Conservation (phyloP, 2,113 vertebrate genomes). For the zebrafish (Danio rerio) region GRCz12tu NC_133176.1:50545001-50545500, state of each 20-base stretch:
- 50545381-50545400: conserved; percentile 49
- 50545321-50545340: conserved; percentile 14
- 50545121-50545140: no score
- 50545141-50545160: no score
- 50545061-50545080: no score
- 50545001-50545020: no score
- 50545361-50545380: conserved; percentile 50
- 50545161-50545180: no score
- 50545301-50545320: neutral
- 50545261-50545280: neutral
- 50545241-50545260: neutral
- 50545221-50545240: no score
- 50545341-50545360: conserved; percentile 15
- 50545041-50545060: no score
- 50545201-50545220: no score
- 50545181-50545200: no score
- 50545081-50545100: no score
- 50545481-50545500: conserved; percentile 56
- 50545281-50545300: neutral
- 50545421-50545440: conserved; percentile 45
- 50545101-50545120: no score
- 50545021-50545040: no score
- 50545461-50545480: conserved; percentile 41
- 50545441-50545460: conserved; percentile 46
- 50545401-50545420: conserved; percentile 44